These are phyloP conservation scores for Lepidurus packardi DNA, from an alignment of 1,140 invertebrate species.

Conservation along the genomic window DNA sequence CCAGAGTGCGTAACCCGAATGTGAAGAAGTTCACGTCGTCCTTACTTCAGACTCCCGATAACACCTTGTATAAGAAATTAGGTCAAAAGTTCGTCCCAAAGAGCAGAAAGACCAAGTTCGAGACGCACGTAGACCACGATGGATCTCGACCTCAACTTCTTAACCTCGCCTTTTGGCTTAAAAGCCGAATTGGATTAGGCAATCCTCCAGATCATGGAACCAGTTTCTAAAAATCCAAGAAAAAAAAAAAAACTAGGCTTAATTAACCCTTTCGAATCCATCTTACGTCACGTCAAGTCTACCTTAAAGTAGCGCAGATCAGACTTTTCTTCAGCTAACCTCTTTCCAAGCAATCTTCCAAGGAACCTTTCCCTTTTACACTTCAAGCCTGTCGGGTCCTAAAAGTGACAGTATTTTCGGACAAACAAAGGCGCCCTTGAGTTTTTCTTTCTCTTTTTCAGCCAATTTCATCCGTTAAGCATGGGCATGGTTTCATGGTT, in stretches of 20 bases:
- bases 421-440: background rate
- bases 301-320: too few relatives aligned
- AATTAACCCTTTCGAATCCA: too few relatives aligned
- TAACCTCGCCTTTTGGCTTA: background rate
- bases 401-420: background rate
- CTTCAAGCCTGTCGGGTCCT: background rate
- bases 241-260: background rate
- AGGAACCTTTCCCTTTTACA: conserved; percentile 12
- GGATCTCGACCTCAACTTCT: background rate
- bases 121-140: conserved; percentile 6
- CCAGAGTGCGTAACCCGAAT: conserved; percentile 1
- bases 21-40: background rate
- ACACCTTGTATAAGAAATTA: background rate
- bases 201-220: background rate
- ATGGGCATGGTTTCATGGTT: too few relatives aligned
- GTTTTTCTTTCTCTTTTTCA: background rate
- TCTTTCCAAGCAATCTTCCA: background rate
- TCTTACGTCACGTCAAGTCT: too few relatives aligned
- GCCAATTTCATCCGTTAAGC: too few relatives aligned
- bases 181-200: background rate
- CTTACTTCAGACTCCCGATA: background rate
- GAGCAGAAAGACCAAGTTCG: background rate
- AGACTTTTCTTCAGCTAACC: background rate
- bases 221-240: background rate
- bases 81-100: background rate